phyloP scores from a whole-genome alignment of 2,113 vertebrate genomes.

The Cephalopterus ornatus region DNA sequence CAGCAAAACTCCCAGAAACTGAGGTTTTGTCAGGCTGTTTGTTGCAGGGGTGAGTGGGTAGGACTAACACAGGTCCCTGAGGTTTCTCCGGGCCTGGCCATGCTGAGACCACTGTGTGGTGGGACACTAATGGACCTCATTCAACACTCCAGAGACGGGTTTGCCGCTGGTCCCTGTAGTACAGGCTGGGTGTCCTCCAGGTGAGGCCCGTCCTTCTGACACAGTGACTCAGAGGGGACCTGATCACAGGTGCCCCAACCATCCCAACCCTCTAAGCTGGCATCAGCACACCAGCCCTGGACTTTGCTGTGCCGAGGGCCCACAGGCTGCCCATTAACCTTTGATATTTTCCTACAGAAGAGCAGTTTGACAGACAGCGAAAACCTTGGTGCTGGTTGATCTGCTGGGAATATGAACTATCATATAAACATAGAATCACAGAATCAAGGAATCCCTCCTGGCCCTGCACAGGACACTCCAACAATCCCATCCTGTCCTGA shows the following conservation, averaged over 20 bases:
- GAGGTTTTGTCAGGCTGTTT: not conserved
- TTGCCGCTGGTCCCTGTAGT: not conserved
- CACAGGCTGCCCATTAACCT: not conserved
- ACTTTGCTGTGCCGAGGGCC: not conserved
- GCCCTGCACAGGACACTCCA: not conserved
- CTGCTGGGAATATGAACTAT: not conserved
- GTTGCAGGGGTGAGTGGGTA: not conserved
- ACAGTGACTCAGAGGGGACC: not conserved
- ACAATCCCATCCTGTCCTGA: not conserved
- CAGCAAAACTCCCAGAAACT: not conserved
- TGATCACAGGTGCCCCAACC: not conserved
- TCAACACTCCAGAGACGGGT: accelerated
- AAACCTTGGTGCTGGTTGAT: not conserved
- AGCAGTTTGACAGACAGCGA: not conserved
- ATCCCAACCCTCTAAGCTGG: not conserved
- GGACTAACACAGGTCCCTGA: not conserved
- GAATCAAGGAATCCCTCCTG: not conserved
- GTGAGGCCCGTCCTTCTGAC: not conserved
- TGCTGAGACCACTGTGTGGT: not conserved
- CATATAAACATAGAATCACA: not conserved
- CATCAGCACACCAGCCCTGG: not conserved
- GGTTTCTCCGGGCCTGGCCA: not conserved
- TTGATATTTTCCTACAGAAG: not conserved
- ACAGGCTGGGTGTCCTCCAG: not conserved
- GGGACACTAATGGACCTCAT: not conserved